phyloP scores from a whole-genome alignment of 92 coral and sea anemone species.

The Actinernus sp. region DNA sequence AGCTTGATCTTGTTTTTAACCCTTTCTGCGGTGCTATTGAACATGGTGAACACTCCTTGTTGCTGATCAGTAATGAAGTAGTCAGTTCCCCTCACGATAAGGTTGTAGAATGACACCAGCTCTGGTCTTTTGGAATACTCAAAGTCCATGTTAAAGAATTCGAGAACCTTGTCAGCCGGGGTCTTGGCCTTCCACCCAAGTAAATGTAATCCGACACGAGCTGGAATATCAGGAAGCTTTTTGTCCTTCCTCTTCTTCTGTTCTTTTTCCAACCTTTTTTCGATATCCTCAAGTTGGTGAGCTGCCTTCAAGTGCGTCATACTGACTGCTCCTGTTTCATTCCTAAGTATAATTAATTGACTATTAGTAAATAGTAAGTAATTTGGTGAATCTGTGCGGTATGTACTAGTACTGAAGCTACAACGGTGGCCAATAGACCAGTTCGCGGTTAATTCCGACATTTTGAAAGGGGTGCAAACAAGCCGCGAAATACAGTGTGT shows the following conservation, averaged over 20 bases:
- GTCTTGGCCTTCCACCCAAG: conserved; percentile 59
- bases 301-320: conserved; percentile 31
- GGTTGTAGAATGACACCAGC: conserved; percentile 15
- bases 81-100: conserved; percentile 34
- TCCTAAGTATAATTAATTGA: conserved; percentile 27
- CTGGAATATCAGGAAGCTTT: conserved; percentile 20
- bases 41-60: conserved; percentile 53
- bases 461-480: no score
- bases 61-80: conserved; percentile 55
- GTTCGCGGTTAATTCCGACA: no score
- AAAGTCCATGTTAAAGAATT: conserved; percentile 55
- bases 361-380: no score
- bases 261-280: background rate
- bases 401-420: no score
- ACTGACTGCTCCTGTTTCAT: conserved; percentile 50
- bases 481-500: no score
- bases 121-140: conserved; percentile 51
- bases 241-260: conserved; percentile 18
- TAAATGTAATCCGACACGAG: conserved; percentile 30
- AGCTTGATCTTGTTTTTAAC: conserved; percentile 47
- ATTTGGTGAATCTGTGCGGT: no score
- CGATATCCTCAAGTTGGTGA: background rate
- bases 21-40: conserved; percentile 29
- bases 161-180: conserved; percentile 53
- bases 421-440: no score